These are phyloP conservation scores for Flexamia atlantica DNA, from an alignment of 2,888 invertebrate genomes.

Conservation along the genomic window DNA sequence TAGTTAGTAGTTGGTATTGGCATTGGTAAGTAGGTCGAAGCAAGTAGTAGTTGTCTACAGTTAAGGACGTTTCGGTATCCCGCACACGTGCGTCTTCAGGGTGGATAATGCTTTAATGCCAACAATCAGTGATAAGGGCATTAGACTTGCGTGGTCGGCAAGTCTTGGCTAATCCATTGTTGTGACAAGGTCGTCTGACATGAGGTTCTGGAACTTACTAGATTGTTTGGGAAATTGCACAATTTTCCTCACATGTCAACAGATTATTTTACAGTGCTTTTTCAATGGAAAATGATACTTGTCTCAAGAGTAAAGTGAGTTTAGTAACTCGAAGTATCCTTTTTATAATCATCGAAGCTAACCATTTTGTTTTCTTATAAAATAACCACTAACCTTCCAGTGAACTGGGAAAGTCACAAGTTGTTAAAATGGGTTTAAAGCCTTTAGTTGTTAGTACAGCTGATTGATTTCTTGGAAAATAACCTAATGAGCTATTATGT, in stretches of 20 bases:
- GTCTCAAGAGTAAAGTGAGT: too few species aligned
- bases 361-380: too few species aligned
- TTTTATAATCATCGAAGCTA: too few species aligned
- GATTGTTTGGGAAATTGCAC: background rate
- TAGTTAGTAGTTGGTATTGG: background rate
- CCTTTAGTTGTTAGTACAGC: too few species aligned
- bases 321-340: too few species aligned
- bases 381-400: too few species aligned
- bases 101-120: background rate
- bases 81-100: slow-evolving; percentile 43
- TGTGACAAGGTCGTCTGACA: background rate
- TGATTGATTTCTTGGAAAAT: too few species aligned
- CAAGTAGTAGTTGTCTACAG: background rate
- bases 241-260: background rate
- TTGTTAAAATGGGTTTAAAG: too few species aligned
- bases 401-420: too few species aligned
- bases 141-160: background rate
- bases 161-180: slow-evolving; percentile 13
- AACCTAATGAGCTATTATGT: too few species aligned
- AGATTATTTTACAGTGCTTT: background rate
- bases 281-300: background rate
- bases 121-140: slow-evolving; percentile 12
- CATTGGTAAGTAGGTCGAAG: background rate
- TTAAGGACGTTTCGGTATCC: slow-evolving; percentile 42
- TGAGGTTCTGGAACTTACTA: background rate